Evolutionary conservation across 2,113 vertebrate species (phyloP), one percentile per base, ranked within the genome.

Genomic region (Rhea americana): DNA sequence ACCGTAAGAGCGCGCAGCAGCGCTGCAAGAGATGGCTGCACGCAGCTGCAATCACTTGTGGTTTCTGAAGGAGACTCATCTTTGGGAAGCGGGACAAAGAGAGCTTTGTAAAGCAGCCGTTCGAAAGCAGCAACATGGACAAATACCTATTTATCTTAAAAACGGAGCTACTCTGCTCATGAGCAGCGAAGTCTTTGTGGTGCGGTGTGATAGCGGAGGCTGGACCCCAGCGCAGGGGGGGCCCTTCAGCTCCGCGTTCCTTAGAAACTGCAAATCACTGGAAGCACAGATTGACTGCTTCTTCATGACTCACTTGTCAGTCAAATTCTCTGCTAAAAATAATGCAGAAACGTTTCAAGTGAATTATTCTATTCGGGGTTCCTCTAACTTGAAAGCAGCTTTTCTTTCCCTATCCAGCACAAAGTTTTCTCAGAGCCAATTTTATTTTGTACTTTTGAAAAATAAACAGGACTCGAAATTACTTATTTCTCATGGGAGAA

Each of bases 401-500:
- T 82, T 76, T 83, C 65, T 91, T 84, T 47, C 63, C 50, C 22
- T 5, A 12, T 25, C 91, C 21, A 68, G 71, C 75, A 67, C 86
- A 76, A 87, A 80, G 70, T 55, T 85, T 89, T 87, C 66, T 92
- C 67, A 22, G 88, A 0, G 7, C 39, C 74, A 72, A 24, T 58
- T 77, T 68, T 51, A 14, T 74, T 59, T 58, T 6, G 14, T 14
- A 20, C 10, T 79, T 63, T n/a, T 13, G 26, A 65, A 91, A 91
- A 93, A 91, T 77, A 93, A 94, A 75, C 85, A 65, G 43, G 32
- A 47, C 32, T 93, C 79, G 68, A 56, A 89, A 82, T 67, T 65
- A 93, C 65, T 78, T 91, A 70, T 87, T 94, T 91, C 94, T 94
- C 78, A 22, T 53, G 76, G 91, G 91, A 90, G 87, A 93, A 62